A percentile compares a stretch with the other conserved stretches of the same genome.
phyloP scores from a whole-genome alignment of 1,140 invertebrate species.

The Euwallacea fornicatus region DNA sequence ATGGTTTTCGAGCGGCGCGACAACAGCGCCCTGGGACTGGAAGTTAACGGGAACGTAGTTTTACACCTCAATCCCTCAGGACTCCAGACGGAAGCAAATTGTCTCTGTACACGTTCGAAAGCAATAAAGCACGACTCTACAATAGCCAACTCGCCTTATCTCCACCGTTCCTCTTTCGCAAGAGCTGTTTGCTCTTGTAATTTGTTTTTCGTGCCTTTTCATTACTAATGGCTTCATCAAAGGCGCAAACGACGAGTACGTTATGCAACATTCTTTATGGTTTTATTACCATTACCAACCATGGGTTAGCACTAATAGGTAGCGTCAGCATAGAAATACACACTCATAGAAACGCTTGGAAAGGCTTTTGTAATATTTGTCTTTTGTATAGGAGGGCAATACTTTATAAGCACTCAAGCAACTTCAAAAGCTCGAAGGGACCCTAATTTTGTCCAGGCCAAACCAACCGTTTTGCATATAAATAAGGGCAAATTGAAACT shows the following conservation, averaged over 20 bases:
- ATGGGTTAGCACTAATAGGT: too few species aligned
- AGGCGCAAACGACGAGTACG: too few species aligned
- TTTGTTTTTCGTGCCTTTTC: not conserved
- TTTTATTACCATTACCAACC: too few species aligned
- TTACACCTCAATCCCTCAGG: slow-evolving; percentile 46
- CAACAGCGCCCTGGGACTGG: slow-evolving; percentile 12
- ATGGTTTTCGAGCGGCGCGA: slow-evolving; percentile 19
- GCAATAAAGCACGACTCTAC: slow-evolving; percentile 42
- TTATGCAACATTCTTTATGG: too few species aligned
- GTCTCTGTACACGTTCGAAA: slow-evolving; percentile 44
- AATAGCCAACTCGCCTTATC: slow-evolving; percentile 44
- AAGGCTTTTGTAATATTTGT: not conserved
- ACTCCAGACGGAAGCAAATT: slow-evolving; percentile 43
- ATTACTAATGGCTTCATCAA: too few species aligned
- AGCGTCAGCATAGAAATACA: too few species aligned
- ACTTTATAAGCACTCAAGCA: slow-evolving; percentile 19
- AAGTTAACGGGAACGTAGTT: slow-evolving; percentile 44
- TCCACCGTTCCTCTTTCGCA: slow-evolving; percentile 34
- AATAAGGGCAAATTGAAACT: slow-evolving; percentile 29
- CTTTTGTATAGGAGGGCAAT: slow-evolving; percentile 8
- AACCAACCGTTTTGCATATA: slow-evolving; percentile 25
- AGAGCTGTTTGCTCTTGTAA: slow-evolving; percentile 20
- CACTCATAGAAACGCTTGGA: too few species aligned
- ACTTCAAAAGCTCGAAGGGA: slow-evolving; percentile 26
- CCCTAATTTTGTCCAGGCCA: slow-evolving; percentile 26